Evolutionary conservation across 2,113 vertebrate species (phyloP).

Genomic region (Triplophysa siluroides): DNA sequence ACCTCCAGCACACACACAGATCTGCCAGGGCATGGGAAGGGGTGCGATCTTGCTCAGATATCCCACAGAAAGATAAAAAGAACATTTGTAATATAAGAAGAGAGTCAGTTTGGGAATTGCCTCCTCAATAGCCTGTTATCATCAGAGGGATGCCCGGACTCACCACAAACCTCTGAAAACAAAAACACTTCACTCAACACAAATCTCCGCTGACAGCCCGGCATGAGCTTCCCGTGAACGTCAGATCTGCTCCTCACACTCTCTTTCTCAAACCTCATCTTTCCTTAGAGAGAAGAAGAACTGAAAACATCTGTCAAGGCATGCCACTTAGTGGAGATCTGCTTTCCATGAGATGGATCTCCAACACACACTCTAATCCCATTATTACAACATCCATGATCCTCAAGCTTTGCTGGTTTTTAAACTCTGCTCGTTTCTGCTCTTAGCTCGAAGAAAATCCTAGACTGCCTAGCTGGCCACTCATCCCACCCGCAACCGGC

Average conservation of each 20-base stretch:
- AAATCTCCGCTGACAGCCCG: conserved; percentile 57
- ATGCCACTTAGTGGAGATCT: conserved; percentile 5
- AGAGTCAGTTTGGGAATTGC: conserved; percentile 20
- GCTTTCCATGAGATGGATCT: conserved; percentile 36
- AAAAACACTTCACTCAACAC: conserved; percentile 29
- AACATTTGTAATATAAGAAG: conserved; percentile 31
- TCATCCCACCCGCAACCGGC: conserved; percentile 4
- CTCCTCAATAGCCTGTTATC: conserved; percentile 1
- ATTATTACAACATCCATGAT: conserved; percentile 55
- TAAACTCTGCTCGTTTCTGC: background rate
- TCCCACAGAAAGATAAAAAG: conserved; percentile 18
- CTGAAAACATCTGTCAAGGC: conserved; percentile 21
- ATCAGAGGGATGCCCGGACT: conserved; percentile 22
- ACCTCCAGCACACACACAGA: conserved; percentile 15
- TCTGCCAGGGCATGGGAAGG: conserved; percentile 25
- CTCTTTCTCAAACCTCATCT: background rate
- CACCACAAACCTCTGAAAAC: conserved; percentile 37
- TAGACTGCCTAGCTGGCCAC: conserved; percentile 33
- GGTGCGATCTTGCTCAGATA: conserved; percentile 11
- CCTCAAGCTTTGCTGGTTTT: conserved; percentile 57
- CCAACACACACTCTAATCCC: conserved; percentile 54
- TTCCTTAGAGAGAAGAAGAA: background rate
- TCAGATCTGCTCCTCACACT: background rate
- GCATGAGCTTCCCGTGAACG: conserved; percentile 8
- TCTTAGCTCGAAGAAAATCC: conserved; percentile 53